Conservation (phyloP, 2,888 invertebrate genomes). For the Brachypalpus laphriformis region DNA sequence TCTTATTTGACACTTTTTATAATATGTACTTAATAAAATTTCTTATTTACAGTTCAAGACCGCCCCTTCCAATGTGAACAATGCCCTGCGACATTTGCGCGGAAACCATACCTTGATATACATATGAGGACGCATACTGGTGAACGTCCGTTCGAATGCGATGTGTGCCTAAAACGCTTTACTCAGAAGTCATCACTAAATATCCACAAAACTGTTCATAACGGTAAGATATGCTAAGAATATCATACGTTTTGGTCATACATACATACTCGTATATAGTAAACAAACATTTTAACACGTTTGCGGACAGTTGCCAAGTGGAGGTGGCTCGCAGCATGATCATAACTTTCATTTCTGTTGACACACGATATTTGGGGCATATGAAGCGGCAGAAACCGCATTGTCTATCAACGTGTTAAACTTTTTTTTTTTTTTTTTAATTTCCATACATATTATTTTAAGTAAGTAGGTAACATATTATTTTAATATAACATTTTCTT, state of each 20-base stretch:
- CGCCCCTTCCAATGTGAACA: conserved; percentile 84
- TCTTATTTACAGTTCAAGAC: conserved; percentile 75
- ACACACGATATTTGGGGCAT: too few species aligned
- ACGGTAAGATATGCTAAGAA: too few species aligned
- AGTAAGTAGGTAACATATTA: too few species aligned
- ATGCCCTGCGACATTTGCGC: conserved; percentile 85
- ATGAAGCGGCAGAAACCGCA: too few species aligned
- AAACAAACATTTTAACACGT: background rate
- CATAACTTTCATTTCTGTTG: too few species aligned
- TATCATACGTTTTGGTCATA: too few species aligned
- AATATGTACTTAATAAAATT: background rate
- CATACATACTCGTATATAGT: background rate
- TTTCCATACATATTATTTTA: too few species aligned
- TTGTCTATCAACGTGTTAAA: too few species aligned
- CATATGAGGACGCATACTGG: conserved; percentile 86
- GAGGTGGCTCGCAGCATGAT: too few species aligned
- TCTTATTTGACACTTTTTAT: background rate
- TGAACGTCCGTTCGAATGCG: conserved; percentile 86
- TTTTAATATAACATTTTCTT: conserved; percentile 9
- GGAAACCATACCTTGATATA: conserved; percentile 86
- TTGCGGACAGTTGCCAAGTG: too few species aligned
- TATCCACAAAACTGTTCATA: conserved; percentile 84
- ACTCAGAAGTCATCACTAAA: conserved; percentile 92
- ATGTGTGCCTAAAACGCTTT: conserved; percentile 90
- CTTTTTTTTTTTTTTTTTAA: too few species aligned